Evolutionary conservation across 2,888 invertebrate species (phyloP).

Genomic region (Anodontia alba): DNA sequence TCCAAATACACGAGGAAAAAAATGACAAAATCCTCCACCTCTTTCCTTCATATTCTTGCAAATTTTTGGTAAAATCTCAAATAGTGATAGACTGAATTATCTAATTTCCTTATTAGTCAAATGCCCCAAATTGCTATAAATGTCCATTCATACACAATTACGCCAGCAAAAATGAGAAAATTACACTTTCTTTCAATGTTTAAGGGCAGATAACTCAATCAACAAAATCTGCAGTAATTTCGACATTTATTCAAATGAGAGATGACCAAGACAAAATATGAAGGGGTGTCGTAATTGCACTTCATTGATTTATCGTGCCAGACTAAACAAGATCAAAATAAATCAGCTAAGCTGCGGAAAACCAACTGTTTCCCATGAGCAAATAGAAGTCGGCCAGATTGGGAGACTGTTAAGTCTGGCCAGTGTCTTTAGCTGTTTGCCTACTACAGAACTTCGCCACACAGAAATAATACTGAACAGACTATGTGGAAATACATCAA

Average conservation of each 20-base stretch:
- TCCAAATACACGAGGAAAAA: too few relatives aligned
- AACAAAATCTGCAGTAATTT: neutral
- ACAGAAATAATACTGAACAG: too few relatives aligned
- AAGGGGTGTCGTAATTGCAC: neutral
- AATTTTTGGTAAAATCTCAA: too few relatives aligned
- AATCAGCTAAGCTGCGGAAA: conserved; percentile 10
- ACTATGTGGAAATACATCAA: too few relatives aligned
- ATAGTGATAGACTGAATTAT: neutral
- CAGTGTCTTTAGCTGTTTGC: too few relatives aligned
- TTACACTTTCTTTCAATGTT: conserved; percentile 5
- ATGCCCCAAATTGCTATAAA: neutral
- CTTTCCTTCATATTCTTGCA: too few relatives aligned
- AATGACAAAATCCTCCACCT: too few relatives aligned
- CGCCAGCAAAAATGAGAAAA: neutral
- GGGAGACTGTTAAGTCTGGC: too few relatives aligned
- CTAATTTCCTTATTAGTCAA: conserved; percentile 8
- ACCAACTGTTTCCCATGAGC: too few relatives aligned
- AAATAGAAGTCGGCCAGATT: too few relatives aligned
- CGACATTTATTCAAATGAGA: neutral
- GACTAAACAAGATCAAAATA: conserved; percentile 24
- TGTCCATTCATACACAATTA: conserved; percentile 11
- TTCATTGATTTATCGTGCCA: neutral
- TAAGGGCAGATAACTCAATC: conserved; percentile 18
- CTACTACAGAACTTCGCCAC: too few relatives aligned
- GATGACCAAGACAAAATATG: neutral